A percentile compares a stretch with the other conserved stretches of the same genome.
Conservation (phyloP, 1,140 invertebrate species). For the Drosophila sturtevanti region DNA sequence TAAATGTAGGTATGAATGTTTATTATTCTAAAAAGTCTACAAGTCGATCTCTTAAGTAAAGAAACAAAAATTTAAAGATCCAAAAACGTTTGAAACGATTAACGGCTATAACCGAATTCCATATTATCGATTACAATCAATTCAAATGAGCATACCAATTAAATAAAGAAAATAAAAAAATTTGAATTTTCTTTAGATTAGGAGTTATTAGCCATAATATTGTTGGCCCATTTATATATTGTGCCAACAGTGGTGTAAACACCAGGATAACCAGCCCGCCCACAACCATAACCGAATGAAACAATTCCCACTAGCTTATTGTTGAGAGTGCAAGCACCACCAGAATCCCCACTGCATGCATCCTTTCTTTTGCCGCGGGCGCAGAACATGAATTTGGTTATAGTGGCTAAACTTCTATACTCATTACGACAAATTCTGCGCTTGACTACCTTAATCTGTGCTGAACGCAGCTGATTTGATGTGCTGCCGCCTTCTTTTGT, state of each 20-base stretch:
- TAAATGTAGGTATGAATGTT: no score
- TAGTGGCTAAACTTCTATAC: constrained; percentile 19
- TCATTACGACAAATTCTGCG: background rate
- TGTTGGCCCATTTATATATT: constrained; percentile 23
- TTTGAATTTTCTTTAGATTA: background rate
- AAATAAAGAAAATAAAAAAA: no score
- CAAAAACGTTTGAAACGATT: no score
- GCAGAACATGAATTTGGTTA: constrained; percentile 56
- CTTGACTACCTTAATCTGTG: constrained; percentile 3
- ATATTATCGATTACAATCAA: no score
- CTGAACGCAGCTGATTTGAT: constrained; percentile 9
- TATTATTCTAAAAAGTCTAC: no score
- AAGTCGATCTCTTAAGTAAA: background rate
- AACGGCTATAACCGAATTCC: no score
- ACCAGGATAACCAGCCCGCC: constrained; percentile 39
- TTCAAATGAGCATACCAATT: no score
- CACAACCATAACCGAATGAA: constrained; percentile 59
- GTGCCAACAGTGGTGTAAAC: constrained; percentile 43
- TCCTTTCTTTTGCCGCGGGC: constrained; percentile 30
- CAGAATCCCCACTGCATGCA: constrained; percentile 61
- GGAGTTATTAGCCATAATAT: constrained; percentile 41
- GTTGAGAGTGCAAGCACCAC: constrained; percentile 29
- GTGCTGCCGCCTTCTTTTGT: constrained; percentile 30
- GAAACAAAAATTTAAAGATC: no score
- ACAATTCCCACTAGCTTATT: constrained; percentile 42